These are phyloP conservation scores for Solenodon paradoxus DNA, from an alignment of 2,113 vertebrate genomes.

Conservation along the genomic window DNA sequence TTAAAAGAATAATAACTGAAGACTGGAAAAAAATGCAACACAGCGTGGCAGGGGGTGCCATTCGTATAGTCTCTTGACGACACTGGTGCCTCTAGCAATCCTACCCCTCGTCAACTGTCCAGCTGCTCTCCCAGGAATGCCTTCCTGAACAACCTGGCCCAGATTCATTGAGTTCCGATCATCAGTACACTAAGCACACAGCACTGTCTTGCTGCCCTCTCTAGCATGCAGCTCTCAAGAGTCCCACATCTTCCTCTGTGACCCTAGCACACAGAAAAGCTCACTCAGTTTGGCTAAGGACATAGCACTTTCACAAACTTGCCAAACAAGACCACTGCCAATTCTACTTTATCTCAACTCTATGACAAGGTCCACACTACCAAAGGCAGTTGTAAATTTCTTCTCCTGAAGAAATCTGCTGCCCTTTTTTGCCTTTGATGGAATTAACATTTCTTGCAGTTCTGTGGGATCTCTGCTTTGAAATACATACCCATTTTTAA, in stretches of 20 bases:
- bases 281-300: not conserved
- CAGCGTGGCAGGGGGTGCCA: not conserved
- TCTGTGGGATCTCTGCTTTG: not conserved
- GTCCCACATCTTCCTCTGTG: not conserved
- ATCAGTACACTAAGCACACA: not conserved
- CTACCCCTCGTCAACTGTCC: not conserved
- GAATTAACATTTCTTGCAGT: not conserved
- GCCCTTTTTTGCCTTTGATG: not conserved
- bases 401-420: not conserved
- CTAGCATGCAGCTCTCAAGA: not conserved
- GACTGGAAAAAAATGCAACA: too few relatives aligned
- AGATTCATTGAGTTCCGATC: not conserved
- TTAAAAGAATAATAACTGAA: too few relatives aligned
- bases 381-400: not conserved
- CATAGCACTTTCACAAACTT: not conserved
- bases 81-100: not conserved
- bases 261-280: not conserved
- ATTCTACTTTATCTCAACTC: not conserved
- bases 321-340: not conserved
- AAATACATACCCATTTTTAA: not conserved
- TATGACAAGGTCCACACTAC: not conserved
- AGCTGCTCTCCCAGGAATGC: not conserved
- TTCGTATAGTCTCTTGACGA: not conserved
- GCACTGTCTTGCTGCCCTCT: fast-evolving
- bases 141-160: not conserved